Evolutionary conservation across 2,888 invertebrate genomes (phyloP), one percentile per base, ranked within the genome.

Genomic region (Drosophila lacicola): DNA sequence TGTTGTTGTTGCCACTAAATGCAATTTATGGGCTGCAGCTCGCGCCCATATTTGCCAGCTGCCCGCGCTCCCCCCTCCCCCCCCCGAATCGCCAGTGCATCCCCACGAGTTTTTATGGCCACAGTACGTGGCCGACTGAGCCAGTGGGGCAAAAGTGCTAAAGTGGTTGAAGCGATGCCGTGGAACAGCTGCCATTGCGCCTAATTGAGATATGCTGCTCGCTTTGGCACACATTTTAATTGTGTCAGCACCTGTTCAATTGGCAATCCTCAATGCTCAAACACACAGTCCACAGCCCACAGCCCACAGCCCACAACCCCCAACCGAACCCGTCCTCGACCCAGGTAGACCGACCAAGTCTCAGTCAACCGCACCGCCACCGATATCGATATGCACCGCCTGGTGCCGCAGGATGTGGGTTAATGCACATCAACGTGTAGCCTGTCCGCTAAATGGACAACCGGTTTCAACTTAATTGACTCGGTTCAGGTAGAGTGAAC

Each of bases 121-220:
- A 33, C 9, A 36, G 41, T 57, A 70, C 42, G 65, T 70, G 62
- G 60, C 36, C 5, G n/a, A 21, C 19, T 13, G 42, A 19, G 19
- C 19, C 42, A 17, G 13, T 41, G 53, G 17, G 42, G 6, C 21
- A 21, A 25, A 34, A 54, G 42, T 34, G 19, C 21, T 21, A 17
- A 39, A 41, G 19, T 44, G 29, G 29, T 8, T 17, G 39, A 39
- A 25, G 51, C 17, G 56, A 39, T 14, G 25, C 14, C 25, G 33
- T 42, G 50, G 49, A n/a, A 33, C 33, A 33, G 33, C 17, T 34
- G 49, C 36, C 42, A 29, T 29, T 29, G 29, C 37, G 71, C 56
- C 79, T 74, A 74, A 78, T 74, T 78, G 79, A 68, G 78, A 78
- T 78, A 71, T 74, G 65, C 68, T 45, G 62, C 37, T 60, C 41